Evolutionary conservation across 35 echinoderm and acorn worm species (phyloP).

Genomic region (Diadema setosum): DNA sequence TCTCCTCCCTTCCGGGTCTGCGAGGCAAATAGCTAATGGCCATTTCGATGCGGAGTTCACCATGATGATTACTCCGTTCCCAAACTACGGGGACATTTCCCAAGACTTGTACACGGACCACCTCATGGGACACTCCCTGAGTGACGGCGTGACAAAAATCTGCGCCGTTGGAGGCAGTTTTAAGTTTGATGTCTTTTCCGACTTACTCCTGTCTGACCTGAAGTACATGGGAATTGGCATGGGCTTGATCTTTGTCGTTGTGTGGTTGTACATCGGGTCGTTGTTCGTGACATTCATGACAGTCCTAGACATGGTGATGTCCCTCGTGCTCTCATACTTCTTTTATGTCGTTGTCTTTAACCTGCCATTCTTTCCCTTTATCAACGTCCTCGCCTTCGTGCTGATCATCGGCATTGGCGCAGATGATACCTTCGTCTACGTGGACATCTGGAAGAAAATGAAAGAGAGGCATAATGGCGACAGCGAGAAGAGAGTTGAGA

Average conservation of each 20-base stretch:
- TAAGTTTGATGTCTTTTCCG: slow-evolving; percentile 66
- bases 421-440: slow-evolving; percentile 88
- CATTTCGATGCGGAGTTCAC: neutral
- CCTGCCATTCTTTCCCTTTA: slow-evolving; percentile 79
- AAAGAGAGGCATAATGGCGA: neutral
- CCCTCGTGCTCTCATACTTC: slow-evolving; percentile 66
- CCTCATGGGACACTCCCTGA: neutral
- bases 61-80: neutral
- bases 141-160: slow-evolving; percentile 34
- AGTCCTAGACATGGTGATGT: slow-evolving; percentile 74
- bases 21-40: neutral
- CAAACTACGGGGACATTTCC: neutral
- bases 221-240: slow-evolving; percentile 32
- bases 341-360: slow-evolving; percentile 58
- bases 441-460: slow-evolving; percentile 64
- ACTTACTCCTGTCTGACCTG: slow-evolving; percentile 42
- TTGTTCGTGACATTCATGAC: slow-evolving; percentile 55
- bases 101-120: slow-evolving; percentile 43
- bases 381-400: slow-evolving; percentile 58
- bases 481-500: neutral
- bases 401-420: slow-evolving; percentile 80
- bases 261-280: slow-evolving; percentile 67
- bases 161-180: slow-evolving; percentile 22
- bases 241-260: slow-evolving; percentile 40
- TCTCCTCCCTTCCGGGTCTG: slow-evolving; percentile 1